Base-by-base conservation (phyloP, 1,140 invertebrate species). In the Diabrotica virgifera region DNA sequence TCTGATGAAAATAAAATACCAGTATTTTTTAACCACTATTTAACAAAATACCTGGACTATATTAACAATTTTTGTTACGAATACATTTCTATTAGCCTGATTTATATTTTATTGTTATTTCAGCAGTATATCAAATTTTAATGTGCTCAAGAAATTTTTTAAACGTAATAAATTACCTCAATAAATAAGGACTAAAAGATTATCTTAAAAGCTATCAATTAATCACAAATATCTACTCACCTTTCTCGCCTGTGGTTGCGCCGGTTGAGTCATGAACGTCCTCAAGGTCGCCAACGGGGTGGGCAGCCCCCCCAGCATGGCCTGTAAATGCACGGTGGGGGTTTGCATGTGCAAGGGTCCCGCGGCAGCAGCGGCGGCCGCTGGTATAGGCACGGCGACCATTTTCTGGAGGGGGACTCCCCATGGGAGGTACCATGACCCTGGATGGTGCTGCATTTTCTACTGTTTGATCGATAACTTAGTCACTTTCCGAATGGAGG, bases 391-490 rank as follows among this genome's bases (percentile, higher is more conserved):
- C 56, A 83, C 76, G 5, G 81, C 80, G 52, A 83, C 77, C 80
- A 83, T 81, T 72, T 83, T 83, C 70, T 82, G 82, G 66, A 83
- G 66, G 62, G 82, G 81, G 62, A 83, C 78, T 11, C 82, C 82
- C 82, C 82, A 83, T 36, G 82, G 82, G 65, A 83, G 69, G 70
- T 82, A 82, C 82, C 82, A 83, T 11, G 82, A 78, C 8, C 80
- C 78, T 36, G 80, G 79, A 70, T 81, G 81, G 69, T 83, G 81
- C 71, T 82, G 80, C 80, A 81, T 82, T 14, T 38, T 9, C 36
- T 55, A 52, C 11, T 52, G 63, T 67, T 67, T 64, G 69, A 70
- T 70, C 66, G 54, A 70, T 67, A 63, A 55, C 35, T 11, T 60
- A 46, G 40, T 46, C n/a, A 46, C 40, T 46, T 46, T 46, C 8